These are phyloP conservation scores for Mythimna lalbum DNA, from an alignment of 2,888 invertebrate genomes.

Conservation along the genomic window DNA sequence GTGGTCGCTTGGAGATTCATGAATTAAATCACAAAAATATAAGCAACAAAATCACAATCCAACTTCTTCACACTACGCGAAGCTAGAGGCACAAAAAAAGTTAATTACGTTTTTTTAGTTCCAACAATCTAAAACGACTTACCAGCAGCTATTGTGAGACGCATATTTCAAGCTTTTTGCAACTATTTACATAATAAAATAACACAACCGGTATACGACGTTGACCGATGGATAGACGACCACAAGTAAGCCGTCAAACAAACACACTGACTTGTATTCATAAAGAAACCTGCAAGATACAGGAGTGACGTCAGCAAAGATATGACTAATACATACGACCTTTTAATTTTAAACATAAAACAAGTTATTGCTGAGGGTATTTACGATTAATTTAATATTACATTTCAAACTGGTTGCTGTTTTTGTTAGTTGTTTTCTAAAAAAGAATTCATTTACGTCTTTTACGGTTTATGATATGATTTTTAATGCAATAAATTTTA, in stretches of 20 bases:
- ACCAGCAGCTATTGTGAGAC: conserved; percentile 45
- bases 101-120: background rate
- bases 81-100: conserved; percentile 10
- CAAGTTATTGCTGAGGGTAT: conserved; percentile 48
- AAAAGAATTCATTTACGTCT: background rate
- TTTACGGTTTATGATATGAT: background rate
- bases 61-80: background rate
- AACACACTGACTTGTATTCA: conserved; percentile 51
- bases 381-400: conserved; percentile 22
- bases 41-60: background rate
- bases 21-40: background rate
- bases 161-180: conserved; percentile 47
- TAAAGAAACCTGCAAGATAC: conserved; percentile 22
- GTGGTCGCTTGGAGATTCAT: no score
- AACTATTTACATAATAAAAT: conserved; percentile 42
- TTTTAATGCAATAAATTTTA: background rate
- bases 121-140: conserved; percentile 38
- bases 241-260: conserved; percentile 27
- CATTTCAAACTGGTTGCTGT: conserved; percentile 13
- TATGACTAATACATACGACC: conserved; percentile 44
- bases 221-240: conserved; percentile 33
- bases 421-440: conserved; percentile 19
- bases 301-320: conserved; percentile 37
- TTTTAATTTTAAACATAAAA: conserved; percentile 43
- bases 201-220: conserved; percentile 25